These are phyloP conservation scores for Epinephelus awoara DNA, from an alignment of 2,797 vertebrate genomes.

Conservation along the genomic window DNA sequence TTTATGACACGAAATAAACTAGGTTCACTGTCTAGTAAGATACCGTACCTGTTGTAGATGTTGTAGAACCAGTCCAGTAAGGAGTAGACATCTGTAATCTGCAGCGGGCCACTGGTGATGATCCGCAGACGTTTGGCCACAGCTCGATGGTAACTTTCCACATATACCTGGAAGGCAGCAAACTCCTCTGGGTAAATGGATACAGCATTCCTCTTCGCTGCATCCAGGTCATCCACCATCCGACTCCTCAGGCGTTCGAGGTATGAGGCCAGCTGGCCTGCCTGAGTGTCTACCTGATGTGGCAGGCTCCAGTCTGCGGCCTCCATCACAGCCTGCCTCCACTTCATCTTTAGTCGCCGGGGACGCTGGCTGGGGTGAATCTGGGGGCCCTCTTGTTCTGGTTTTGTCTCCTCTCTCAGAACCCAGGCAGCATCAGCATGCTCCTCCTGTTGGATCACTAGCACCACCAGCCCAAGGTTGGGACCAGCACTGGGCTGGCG, in stretches of 20 bases:
- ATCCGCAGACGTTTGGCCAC: slow-evolving; percentile 87
- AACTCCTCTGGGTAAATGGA: slow-evolving; percentile 92
- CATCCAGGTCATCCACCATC: slow-evolving; percentile 90
- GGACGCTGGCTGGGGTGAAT: slow-evolving; percentile 81
- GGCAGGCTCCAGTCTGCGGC: slow-evolving; percentile 89
- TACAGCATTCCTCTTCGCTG: slow-evolving; percentile 89
- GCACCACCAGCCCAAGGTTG: slow-evolving; percentile 89
- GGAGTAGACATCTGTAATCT: slow-evolving; percentile 91
- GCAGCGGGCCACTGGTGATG: slow-evolving; percentile 84
- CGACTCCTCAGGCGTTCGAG: slow-evolving; percentile 87
- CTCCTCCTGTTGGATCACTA: slow-evolving; percentile 94
- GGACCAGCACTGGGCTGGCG: slow-evolving; percentile 85
- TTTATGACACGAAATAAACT: neutral
- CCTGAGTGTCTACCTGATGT: slow-evolving; percentile 85
- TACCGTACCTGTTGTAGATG: slow-evolving; percentile 91
- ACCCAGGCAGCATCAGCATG: slow-evolving; percentile 85
- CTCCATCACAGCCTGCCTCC: slow-evolving; percentile 89
- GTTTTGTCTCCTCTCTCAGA: slow-evolving; percentile 76
- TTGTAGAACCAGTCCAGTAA: slow-evolving; percentile 95
- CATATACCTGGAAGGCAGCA: slow-evolving; percentile 89
- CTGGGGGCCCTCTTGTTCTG: slow-evolving; percentile 44
- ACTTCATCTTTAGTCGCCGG: slow-evolving; percentile 83
- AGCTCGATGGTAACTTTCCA: slow-evolving; percentile 91
- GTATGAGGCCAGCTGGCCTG: slow-evolving; percentile 86
- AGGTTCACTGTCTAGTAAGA: neutral